Conservation (phyloP, 30 jellyfish, hydroid and myxozoan genomes). For the Hydractinia echinata region DNA sequence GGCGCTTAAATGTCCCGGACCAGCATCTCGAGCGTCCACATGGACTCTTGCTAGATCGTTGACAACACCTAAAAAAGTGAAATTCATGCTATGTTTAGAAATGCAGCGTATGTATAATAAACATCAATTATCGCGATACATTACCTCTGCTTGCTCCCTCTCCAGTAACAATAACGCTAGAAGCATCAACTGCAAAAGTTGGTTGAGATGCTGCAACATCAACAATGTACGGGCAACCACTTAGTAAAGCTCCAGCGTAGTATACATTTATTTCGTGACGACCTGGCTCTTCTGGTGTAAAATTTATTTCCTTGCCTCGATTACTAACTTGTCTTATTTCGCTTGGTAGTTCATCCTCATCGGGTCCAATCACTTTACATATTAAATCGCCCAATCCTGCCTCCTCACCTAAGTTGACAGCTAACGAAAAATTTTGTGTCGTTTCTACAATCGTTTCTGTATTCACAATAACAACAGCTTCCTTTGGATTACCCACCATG, state of each 20-base stretch:
- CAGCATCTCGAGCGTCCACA: slow-evolving; percentile 72
- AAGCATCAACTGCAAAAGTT: slow-evolving; percentile 51
- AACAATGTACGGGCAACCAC: slow-evolving; percentile 80
- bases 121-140: neutral
- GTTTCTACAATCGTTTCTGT: slow-evolving; percentile 37
- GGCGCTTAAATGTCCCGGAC: slow-evolving; percentile 76
- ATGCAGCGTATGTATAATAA: neutral
- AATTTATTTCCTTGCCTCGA: slow-evolving; percentile 45
- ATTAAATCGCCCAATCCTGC: slow-evolving; percentile 87
- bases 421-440: slow-evolving; percentile 37
- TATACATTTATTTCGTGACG: slow-evolving; percentile 62
- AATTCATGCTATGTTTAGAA: neutral
- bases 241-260: slow-evolving; percentile 70
- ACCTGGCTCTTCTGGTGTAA: slow-evolving; percentile 76
- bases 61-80: slow-evolving; percentile 46
- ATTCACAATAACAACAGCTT: slow-evolving; percentile 29
- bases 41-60: slow-evolving; percentile 46
- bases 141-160: slow-evolving; percentile 76
- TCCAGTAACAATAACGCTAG: slow-evolving; percentile 63
- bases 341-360: slow-evolving; percentile 73
- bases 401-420: slow-evolving; percentile 43
- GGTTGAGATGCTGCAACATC: slow-evolving; percentile 48
- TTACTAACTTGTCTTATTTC: slow-evolving; percentile 40
- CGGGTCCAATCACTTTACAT: slow-evolving; percentile 73
- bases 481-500: slow-evolving; percentile 71